Base-by-base conservation (phyloP, 1,140 invertebrate genomes). In the Drosophila takahashii region DNA sequence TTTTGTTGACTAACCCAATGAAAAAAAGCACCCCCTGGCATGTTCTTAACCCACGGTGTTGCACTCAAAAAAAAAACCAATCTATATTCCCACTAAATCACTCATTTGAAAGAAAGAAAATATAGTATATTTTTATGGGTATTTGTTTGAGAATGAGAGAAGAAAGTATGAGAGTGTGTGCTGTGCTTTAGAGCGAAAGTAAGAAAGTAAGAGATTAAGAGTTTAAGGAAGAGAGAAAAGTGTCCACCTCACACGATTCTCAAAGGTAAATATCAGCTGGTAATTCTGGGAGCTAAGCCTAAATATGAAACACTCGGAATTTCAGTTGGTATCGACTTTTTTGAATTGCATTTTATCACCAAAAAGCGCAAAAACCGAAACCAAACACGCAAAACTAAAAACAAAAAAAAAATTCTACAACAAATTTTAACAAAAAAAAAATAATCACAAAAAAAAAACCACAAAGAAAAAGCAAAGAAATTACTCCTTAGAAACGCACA, bases 261-360 rank as follows among this genome's bases (percentile, higher is more conserved):
- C 86, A 94, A 94, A 94, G 94, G 95, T 94, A 96, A 98, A 97
- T 98, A 98, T 98, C 97, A 98, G 96, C 96, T 97, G 96, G 96
- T 97, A 98, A 97, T 97, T 97, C 96, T 97, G 97, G 96, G 96
- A 90, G 92, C 79, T 87, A 71, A 84, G 67, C 75, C 53, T 52
- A 32, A 72, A 94, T 90, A 75, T 87, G 83, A 87, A 92, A 90
- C 91, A 90, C 90, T 92, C 96, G 96, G 96, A 94, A 94, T 97
- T 95, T 95, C 95, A 94, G 95, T 94, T 96, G 96, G 95, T 97
- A 97, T 97, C 93, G 81, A 92, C 81, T 92, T 91, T 92, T 91
- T 76, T 60, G 91, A 90, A 92, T 91, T 91, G 64, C 77, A 90
- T 80, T 87, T 78, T 54, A 75, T 84, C 90, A 91, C 74, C 90